phyloP scores from a whole-genome alignment of 2,113 vertebrate species.

The Dolichotis patagonum region DNA sequence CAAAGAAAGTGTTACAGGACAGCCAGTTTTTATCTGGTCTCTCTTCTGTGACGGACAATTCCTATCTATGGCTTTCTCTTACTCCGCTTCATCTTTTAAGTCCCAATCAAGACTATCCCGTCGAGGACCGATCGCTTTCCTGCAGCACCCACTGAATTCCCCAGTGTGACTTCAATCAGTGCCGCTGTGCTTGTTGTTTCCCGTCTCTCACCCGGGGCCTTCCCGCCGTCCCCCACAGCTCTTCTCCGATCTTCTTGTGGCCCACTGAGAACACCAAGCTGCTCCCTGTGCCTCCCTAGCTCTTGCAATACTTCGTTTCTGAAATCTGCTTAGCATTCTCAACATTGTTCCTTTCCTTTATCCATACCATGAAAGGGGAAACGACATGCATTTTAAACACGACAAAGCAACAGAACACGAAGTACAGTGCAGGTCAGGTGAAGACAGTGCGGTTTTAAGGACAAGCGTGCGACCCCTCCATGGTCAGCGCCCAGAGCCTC shows the following conservation, averaged over 20 bases:
- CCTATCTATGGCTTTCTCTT: neutral
- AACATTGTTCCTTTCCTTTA: neutral
- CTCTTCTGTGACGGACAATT: neutral
- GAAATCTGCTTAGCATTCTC: neutral
- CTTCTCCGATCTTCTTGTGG: neutral
- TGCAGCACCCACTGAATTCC: neutral
- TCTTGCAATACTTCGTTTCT: neutral
- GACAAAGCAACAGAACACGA: neutral
- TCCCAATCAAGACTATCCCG: neutral
- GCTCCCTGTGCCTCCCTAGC: neutral
- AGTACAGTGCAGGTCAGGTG: neutral
- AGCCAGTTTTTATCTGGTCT: neutral
- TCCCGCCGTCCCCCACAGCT: neutral
- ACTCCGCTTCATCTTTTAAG: neutral
- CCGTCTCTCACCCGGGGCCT: neutral
- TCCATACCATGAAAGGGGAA: neutral
- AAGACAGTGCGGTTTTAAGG: neutral
- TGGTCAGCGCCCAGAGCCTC: neutral
- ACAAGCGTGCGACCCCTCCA: rapidly evolving
- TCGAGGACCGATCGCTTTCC: neutral
- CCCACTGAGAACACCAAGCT: neutral
- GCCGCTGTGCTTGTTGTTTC: neutral
- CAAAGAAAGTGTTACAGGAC: neutral
- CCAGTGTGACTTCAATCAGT: neutral
- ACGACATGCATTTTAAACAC: neutral